Evolutionary conservation across 1,140 invertebrate species (phyloP).

Genomic region (Scaptodrosophila lebanonensis): DNA sequence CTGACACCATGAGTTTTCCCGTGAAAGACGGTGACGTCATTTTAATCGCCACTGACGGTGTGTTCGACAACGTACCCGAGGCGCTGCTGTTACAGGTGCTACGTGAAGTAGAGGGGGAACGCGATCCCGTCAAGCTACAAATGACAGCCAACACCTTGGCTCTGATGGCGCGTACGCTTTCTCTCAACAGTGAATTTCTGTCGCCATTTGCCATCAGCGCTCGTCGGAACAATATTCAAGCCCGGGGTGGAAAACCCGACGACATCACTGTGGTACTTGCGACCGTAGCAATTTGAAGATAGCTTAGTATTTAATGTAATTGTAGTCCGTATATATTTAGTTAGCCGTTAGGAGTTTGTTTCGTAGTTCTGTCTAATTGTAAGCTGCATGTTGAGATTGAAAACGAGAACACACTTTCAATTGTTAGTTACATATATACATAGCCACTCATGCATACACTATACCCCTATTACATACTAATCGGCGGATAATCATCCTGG

Average conservation of each 20-base stretch:
- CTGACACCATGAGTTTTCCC: constrained; percentile 92
- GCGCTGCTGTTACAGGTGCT: constrained; percentile 82
- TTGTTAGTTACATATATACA: constrained; percentile 45
- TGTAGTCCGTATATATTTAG: constrained; percentile 64
- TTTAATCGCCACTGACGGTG: constrained; percentile 96
- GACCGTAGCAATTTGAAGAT: constrained; percentile 87
- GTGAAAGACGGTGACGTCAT: constrained; percentile 97
- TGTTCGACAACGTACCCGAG: constrained; percentile 98
- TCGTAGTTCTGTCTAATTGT: constrained; percentile 60
- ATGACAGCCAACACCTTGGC: constrained; percentile 95
- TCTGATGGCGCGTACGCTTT: constrained; percentile 93
- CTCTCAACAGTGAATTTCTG: constrained; percentile 95
- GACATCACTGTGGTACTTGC: constrained; percentile 97
- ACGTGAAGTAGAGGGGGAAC: constrained; percentile 81
- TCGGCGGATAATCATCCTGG: constrained; percentile 63
- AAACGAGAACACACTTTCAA: constrained; percentile 26
- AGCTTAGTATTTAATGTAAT: constrained; percentile 56
- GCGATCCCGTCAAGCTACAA: constrained; percentile 87
- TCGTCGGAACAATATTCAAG: constrained; percentile 93
- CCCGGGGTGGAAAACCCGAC: constrained; percentile 96
- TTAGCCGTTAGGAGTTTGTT: constrained; percentile 60
- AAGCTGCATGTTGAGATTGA: constrained; percentile 66
- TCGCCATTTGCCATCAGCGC: constrained; percentile 97
- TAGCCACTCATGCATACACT: constrained; percentile 27
- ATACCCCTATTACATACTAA: constrained; percentile 34